Base-by-base conservation (phyloP, 2,888 invertebrate genomes). In the Amorpha juglandis region DNA sequence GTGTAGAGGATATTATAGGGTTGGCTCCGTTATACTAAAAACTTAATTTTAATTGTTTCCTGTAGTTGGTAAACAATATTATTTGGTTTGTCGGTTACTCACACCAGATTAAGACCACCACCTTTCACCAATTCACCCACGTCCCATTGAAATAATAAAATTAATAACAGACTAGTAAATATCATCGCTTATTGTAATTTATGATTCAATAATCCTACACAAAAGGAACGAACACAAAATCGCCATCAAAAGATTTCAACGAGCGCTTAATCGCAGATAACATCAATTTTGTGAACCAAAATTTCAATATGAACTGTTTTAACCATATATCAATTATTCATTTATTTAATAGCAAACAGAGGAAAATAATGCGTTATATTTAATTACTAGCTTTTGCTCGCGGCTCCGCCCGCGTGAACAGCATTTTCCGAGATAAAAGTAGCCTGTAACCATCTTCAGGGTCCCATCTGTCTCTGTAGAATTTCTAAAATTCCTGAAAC, bases 231-330 rank as follows among this genome's bases (percentile, higher is more conserved):
- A 16, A 38, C n/a, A 38, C 42, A 42, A 38, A 38, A 19, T 38
- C 19, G 7, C 42, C 19, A 42, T 42, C 58, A 58, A 58, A 58
- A 58, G 58, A 58, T 19, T 58, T 58, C 58, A 58, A 58, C 58
- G 58, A 12, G 58, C 12, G 53, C 38, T 42, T 9, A 19, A 6
- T 6, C 12, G 38, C 9, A 38, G n/a, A 7, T 38, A 38, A 6
- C 35, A 35, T 9, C 9, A 35, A n/a, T 16, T 27, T 27, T 27
- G 27, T 27, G n/a, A n/a, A n/a, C n/a, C n/a, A n/a, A 27, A 1
- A 27, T 3, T 27, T 4, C 27, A 27, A 27, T 27, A 27, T 27
- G 4, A 27, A 27, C 27, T 1, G 4, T 27, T 27, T 27, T 27
- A 27, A 27, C 4, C 4, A 27, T 3, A 27, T 27, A 27, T 27